Evolutionary conservation across 2,888 invertebrate species (phyloP), one percentile per base, ranked within the genome.

Genomic region (Caenorhabditis sinica): DNA sequence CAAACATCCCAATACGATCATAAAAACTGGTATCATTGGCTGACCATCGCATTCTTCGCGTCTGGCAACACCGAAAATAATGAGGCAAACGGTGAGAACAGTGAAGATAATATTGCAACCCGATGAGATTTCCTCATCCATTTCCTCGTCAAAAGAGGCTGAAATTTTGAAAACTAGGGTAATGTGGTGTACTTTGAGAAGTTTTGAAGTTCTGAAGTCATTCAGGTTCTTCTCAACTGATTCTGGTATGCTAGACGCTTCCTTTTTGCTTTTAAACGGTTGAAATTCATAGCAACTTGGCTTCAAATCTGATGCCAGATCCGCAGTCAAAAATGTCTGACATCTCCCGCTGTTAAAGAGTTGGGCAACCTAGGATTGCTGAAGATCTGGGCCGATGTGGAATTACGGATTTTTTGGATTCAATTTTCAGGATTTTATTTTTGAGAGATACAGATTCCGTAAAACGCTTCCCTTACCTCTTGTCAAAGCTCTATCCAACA

Each of bases 1-100:
- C 5, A 73, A 40, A 61, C 60, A 68, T 13, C 81, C 81, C 25
- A 81, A 30, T 43, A 81, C 81, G 40, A 81, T 81, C 23, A 81
- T 81, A 23, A 73, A 81, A 51, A 81, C 66, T 28, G 81, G 81
- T 40, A 81, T 81, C 81, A 81, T 81, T 28, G 81, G 81, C 49
- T 81, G 74, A n/a, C 68, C 81, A 40, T 81, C 81, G 45, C 81
- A 81, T 53, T 81, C 81, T 8, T 81, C 81, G 5, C 73, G 58
- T 74, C 68, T 60, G 17, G 81, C 66, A 11, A 74, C 25, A 11
- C 77, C 77, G 43, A 71, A 77, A 53, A 77, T 77, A 23, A 77
- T 71, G 30, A 77, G 61, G 23, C 77, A 77, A 13, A 77, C 53
- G 15, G 69, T 77, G 69, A 77, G 77, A 20, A 71, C 61, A 5